Conservation (phyloP, 2,113 vertebrate genomes). For the Lagopus muta region DNA sequence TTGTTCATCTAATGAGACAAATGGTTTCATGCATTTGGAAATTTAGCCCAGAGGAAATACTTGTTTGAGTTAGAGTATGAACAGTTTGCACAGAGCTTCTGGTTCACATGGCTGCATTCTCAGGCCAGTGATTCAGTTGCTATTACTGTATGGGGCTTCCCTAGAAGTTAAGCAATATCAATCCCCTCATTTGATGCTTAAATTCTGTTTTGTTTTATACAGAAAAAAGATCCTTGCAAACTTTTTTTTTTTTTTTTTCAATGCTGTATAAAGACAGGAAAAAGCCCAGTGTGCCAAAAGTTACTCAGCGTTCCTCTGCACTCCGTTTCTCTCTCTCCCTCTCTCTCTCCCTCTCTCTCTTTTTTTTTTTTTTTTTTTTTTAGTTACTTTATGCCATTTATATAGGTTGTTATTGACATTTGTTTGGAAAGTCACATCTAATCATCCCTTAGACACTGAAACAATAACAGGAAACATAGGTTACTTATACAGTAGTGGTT, state of each 20-base stretch:
- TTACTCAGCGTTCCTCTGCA: neutral
- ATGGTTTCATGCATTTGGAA: slow-evolving; percentile 13
- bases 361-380: neutral
- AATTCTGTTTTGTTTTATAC: neutral
- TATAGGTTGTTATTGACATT: neutral
- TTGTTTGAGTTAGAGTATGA: neutral
- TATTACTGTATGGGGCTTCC: neutral
- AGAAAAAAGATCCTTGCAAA: neutral
- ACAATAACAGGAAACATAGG: slow-evolving; percentile 7
- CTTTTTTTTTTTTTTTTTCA: neutral
- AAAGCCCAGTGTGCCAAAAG: neutral
- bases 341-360: neutral
- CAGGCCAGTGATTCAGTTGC: neutral
- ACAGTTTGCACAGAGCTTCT: slow-evolving; percentile 13
- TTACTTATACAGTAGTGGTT: neutral
- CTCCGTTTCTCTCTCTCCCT: neutral
- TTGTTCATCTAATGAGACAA: slow-evolving; percentile 24
- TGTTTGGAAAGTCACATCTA: neutral
- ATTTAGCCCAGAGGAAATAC: slow-evolving; percentile 3
- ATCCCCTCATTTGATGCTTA: neutral
- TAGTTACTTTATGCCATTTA: neutral
- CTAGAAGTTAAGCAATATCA: neutral
- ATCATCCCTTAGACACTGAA: neutral
- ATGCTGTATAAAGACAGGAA: neutral
- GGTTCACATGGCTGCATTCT: neutral